Percentiles rank a stretch among this genome's conserved stretches.
Evolutionary conservation across 2,888 invertebrate genomes (phyloP).

Genomic region (Drosophila rellima): DNA sequence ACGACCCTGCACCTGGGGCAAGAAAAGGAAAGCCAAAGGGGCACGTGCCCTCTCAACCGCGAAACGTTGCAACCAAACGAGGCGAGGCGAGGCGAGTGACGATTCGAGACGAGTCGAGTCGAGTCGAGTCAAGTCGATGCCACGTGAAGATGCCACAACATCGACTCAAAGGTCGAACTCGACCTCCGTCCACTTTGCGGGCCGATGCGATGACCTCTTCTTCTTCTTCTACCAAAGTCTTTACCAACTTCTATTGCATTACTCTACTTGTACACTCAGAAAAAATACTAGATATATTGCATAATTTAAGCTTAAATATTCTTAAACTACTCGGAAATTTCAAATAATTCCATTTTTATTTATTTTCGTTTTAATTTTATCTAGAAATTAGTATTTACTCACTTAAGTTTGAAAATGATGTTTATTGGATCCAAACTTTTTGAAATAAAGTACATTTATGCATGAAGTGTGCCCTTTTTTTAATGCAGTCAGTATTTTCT

Average conservation of each 20-base stretch:
- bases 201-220: not conserved
- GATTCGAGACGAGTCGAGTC: conserved; percentile 32
- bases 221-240: not conserved
- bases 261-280: conserved; percentile 1
- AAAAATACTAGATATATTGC: not conserved
- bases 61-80: conserved; percentile 69
- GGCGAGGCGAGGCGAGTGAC: conserved; percentile 44
- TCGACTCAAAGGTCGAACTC: not conserved
- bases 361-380: no score
- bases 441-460: no score
- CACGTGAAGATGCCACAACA: conserved; percentile 45
- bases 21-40: conserved; percentile 39
- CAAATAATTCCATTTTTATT: no score
- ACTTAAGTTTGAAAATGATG: no score
- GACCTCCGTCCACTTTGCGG: conserved; percentile 1
- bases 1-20: not conserved
- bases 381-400: no score
- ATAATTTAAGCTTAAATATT: not conserved
- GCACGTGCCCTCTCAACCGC: conserved; percentile 82
- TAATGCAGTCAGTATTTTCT: no score
- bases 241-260: not conserved
- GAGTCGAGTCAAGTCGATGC: conserved; percentile 21
- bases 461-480: no score
- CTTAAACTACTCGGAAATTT: no score
- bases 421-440: no score